phyloP scores from a whole-genome alignment of 2,888 invertebrate species.

The Agonopterix heracliana region DNA sequence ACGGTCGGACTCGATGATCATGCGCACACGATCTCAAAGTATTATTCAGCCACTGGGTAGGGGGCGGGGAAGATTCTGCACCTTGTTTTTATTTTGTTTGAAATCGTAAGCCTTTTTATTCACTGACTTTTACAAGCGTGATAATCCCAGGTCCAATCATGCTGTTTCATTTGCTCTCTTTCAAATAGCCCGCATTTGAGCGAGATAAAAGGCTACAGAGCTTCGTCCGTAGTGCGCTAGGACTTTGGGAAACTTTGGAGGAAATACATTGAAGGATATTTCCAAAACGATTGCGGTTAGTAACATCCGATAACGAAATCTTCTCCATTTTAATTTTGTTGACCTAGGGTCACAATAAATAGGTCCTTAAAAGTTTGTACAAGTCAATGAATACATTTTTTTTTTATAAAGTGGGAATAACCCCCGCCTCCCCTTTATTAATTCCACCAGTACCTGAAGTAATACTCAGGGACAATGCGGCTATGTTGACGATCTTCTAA shows the following conservation, averaged over 20 bases:
- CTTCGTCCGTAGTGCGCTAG: too few relatives aligned
- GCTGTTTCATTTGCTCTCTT: too few relatives aligned
- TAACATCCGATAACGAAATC: too few relatives aligned
- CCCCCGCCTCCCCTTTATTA: slow-evolving; percentile 28
- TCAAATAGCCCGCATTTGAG: too few relatives aligned
- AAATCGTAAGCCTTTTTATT: not conserved
- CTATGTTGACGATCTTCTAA: slow-evolving; percentile 42
- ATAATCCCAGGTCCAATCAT: too few relatives aligned
- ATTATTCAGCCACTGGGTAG: slow-evolving; percentile 95
- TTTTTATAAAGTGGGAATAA: slow-evolving; percentile 23
- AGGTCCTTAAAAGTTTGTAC: not conserved
- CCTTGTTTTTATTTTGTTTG: not conserved
- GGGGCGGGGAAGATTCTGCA: slow-evolving; percentile 34
- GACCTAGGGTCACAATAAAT: not conserved
- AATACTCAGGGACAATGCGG: slow-evolving; percentile 94
- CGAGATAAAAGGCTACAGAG: too few relatives aligned
- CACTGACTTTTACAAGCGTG: not conserved
- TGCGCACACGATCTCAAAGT: slow-evolving; percentile 81
- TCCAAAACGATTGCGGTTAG: too few relatives aligned
- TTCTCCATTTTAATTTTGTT: too few relatives aligned
- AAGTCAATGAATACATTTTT: slow-evolving; percentile 3
- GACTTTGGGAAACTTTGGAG: too few relatives aligned
- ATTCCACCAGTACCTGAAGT: slow-evolving; percentile 98
- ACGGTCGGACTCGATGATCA: slow-evolving; percentile 35
- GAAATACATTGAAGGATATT: too few relatives aligned